Base-by-base conservation (phyloP, 2,797 vertebrate species). In the Myotis findleyi region DNA sequence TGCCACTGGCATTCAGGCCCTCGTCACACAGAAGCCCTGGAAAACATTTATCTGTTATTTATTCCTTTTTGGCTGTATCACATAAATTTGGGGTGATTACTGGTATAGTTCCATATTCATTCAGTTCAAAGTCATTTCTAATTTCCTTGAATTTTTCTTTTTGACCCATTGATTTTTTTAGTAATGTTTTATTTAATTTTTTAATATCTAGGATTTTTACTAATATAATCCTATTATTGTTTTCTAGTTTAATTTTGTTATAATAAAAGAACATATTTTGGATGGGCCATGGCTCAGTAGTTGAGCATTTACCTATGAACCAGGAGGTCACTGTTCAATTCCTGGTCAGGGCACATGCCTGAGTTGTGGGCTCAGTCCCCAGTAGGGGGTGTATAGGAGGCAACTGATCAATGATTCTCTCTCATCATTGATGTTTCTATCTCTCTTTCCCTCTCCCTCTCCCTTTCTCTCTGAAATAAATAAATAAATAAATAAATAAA, bases 171-270 rank as follows among this genome's bases (percentile, higher is more conserved):
- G 41, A 85, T 18, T 79, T n/a, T n/a, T 38, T 80, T 38, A 81
- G 30, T 38, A 64, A 68, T 44, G 9, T 79, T 90, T 62, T 64
- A 8, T 83, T 89, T 87, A 57, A 91, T 49, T 68, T 80, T 38
- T 3, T 87, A 81, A 21, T 33, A 87, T 81, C 6, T 80, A 25
- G 3, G 11, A 9, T 25, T 49, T 86, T 73, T 68, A 64, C 27
- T 75, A 16, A 68, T 66, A 75, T 21, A 8, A 94, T 57, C 72
- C 44, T 73, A 27, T 64, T 85, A 94, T 27, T 87, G 1, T 38
- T 94, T 81, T 75, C 11, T 81, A 68, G 38, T 57, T 81, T 57
- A 75, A 73, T 81, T 87, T 94, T 62, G 10, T 87, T 68, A 75
- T 59, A 33, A 75, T 49, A 62, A 87, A 62, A 91, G 11, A 94